Percentiles rank a stretch among this genome's conserved stretches.
Evolutionary conservation across 53 echinoderm and acorn worm genomes (phyloP).

Genomic region (Echinometra lucunter): DNA sequence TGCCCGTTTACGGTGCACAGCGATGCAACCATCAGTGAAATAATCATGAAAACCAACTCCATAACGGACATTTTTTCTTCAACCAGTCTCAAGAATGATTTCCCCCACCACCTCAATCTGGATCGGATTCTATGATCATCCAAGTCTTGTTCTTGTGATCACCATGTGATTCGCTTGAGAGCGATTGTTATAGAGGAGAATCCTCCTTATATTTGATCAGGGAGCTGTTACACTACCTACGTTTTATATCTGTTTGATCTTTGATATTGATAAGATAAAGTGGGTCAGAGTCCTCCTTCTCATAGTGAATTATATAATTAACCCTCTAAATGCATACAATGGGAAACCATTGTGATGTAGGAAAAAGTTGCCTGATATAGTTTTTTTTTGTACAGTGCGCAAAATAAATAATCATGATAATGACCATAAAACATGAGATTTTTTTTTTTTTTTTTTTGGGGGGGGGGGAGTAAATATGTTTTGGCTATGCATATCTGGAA

Average conservation of each 20-base stretch:
- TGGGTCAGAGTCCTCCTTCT: neutral
- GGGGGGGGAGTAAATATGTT: no score
- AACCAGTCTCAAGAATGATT: neutral
- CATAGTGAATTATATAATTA: neutral
- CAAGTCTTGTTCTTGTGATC: neutral
- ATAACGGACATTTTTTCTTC: neutral
- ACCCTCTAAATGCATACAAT: neutral
- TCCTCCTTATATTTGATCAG: neutral
- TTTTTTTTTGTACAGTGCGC: no score
- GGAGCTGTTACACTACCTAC: neutral
- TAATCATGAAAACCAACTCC: neutral
- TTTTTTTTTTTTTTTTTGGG: no score
- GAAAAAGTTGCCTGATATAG: no score
- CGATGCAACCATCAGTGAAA: neutral
- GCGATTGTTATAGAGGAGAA: neutral
- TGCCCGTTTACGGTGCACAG: neutral
- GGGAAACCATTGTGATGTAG: no score
- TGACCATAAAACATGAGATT: no score
- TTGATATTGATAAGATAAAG: slow-evolving; percentile 14
- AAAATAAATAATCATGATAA: no score
- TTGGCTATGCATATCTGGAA: no score
- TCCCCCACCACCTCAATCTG: neutral
- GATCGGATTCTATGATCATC: neutral
- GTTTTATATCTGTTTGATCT: neutral
- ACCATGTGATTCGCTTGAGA: neutral